Evolutionary conservation across 30 jellyfish, hydroid and myxozoan genomes (phyloP), one percentile per base, ranked within the genome.

Genomic region (Aurelia aurita complex sp. Pacific): DNA sequence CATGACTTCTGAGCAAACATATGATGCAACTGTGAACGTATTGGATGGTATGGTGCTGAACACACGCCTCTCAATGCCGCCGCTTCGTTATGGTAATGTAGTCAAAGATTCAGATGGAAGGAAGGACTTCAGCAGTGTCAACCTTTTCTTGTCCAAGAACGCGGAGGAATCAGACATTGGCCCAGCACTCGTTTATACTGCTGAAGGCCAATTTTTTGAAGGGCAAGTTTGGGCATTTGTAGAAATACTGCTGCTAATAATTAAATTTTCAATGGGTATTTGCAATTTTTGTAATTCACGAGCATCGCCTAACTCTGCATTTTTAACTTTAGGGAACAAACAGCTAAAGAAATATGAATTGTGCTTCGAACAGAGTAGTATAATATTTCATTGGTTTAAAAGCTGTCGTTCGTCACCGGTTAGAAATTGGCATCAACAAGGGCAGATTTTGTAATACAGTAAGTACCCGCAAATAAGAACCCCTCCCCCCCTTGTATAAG

Each of bases 131-230:
- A 69, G 23, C 18, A 32, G 29, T 67, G 82, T 80, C 72, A 80
- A 80, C 73, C 73, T 80, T 53, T 65, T 80, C 57, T 50, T 80
- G 89, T 36, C 19, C 81, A 52, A 66, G 52, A 71, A 23, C 16
- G 36, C 69, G 6, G 82, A 51, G 18, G 65, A 80, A 12, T 80
- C 77, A 18, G 89, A 80, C 43, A 38, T 53, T 14, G 89, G 89
- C 10, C 89, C 89, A 9, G 59, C 51, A 6, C 80, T 80, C 14
- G 11, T 64, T 17, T 16, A 18, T n/a, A 54, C 66, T 17, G 67
- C 60, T 16, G 64, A 35, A 4, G 85, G 43, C 34, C 85, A 74
- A 18, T 4, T 17, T 23, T 16, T 40, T 29, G 65, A 80, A 52
- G 89, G 85, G 83, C 51, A 19, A 38, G 76, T 66, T 2, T 0